Base-by-base conservation (phyloP, 2,797 vertebrate species). In the Amblyopsis hoosieri region DNA sequence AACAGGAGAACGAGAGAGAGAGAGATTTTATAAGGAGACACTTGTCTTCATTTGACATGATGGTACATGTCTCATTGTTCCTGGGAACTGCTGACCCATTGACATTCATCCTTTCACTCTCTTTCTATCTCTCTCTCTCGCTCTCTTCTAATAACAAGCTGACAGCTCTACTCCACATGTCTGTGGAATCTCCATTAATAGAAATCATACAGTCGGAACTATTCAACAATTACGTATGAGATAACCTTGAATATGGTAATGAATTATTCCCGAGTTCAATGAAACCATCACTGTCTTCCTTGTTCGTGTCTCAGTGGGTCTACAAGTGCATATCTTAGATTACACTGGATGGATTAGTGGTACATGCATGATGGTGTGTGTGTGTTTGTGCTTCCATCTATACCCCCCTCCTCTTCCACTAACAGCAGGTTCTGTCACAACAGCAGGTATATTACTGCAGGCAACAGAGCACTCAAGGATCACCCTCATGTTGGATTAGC, bases 391-490 rank as follows among this genome's bases (percentile, higher is more conserved):
- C 55, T 12, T 55, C n/a, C 64, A 17, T 53, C 23, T 55, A 31
- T 33, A 42, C 33, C 55, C n/a, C 31, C 29, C 33, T 71, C 74
- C 68, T 74, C 66, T 74, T 45, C 74, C 75, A 57, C 64, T 71
- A 71, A 62, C 78, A 74, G 50, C 12, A 51, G 70, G 59, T 72
- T 80, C 78, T 86, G 71, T 86, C 85, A 85, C 76, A 86, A 79
- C 80, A 86, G 74, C 69, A 84, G 81, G 77, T 86, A 87, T 89
- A 86, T 88, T 85, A 89, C 78, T 65, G 62, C 69, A 65, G 80
- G 78, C 87, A 85, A 79, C 85, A 78, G 82, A 88, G 82, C 89
- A 84, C 78, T 90, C 83, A 84, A 82, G 84, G 88, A 90, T 90
- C 89, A 90, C 84, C 68, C 81, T 85, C 67, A 78, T 86, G 82